Conservation (phyloP, 1,140 invertebrate species). For the Zeugodacus cucurbitae region DNA sequence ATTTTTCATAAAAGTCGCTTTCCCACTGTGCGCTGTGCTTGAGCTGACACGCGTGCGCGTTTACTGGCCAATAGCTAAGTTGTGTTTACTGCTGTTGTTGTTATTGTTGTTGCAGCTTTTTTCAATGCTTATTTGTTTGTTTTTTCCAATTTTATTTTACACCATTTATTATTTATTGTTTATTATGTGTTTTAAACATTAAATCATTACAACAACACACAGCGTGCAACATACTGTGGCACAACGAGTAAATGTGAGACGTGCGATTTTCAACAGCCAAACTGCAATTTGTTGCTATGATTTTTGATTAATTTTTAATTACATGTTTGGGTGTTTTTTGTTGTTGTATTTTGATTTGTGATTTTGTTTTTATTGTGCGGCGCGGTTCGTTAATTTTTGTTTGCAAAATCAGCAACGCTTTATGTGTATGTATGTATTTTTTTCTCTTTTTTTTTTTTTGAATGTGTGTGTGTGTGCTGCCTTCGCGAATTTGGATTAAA, state of each 20-base stretch:
- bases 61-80: neutral
- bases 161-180: neutral
- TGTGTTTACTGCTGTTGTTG: neutral
- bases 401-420: neutral
- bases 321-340: neutral
- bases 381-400: neutral
- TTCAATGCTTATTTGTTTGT: neutral
- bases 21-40: neutral
- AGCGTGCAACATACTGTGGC: neutral
- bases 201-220: slow-evolving; percentile 7
- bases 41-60: neutral
- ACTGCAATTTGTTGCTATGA: neutral
- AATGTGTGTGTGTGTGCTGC: neutral
- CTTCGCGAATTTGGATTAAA: neutral
- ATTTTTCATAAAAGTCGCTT: slow-evolving; percentile 28
- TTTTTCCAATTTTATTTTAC: neutral
- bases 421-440: too few species aligned
- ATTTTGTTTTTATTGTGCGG: neutral
- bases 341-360: neutral
- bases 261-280: neutral
- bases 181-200: neutral
- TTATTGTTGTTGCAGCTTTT: neutral
- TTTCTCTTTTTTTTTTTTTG: neutral
- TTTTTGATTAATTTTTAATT: slow-evolving; percentile 15
- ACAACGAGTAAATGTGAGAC: too few species aligned